Evolutionary conservation across 2,888 invertebrate genomes (phyloP), one percentile per base, ranked within the genome.

Genomic region (Caenorhabditis sp.): DNA sequence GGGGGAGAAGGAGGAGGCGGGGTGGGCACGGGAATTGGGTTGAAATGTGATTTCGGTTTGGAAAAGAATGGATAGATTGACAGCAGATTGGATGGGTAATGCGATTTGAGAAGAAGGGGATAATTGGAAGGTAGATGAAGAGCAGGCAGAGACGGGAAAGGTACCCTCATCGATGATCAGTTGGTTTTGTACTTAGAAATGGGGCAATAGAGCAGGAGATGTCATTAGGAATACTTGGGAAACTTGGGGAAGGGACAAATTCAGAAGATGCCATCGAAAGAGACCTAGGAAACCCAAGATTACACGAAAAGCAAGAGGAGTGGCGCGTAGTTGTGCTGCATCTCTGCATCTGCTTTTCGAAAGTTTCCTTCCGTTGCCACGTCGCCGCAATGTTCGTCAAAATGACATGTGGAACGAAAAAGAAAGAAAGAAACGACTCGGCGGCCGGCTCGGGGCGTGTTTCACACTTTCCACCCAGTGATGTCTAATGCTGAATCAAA

Each of bases 321-420:
- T 18, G 22, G 18, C 5, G 11, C 5, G 50, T 20, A 50, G 20
- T 8, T 20, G 20, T n/a, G n/a, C n/a, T n/a, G n/a, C n/a, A n/a
- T n/a, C n/a, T n/a, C n/a, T 50, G 50, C 50, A 20, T 50, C 6
- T 50, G 18, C 20, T 11, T 50, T 18, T 50, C 13, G 11, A 40
- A 40, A 40, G 40, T 40, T 40, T 4, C 5, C 51, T 70, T 72
- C 64, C 72, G 62, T 72, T 56, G 72, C 65, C 72, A 74, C 72
- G 72, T 74, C 72, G 58, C 28, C 72, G 18, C 60, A n/a, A 28
- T 53, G 60, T 64, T 71, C 62, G 72, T 74, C 72, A 65, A 74
- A 74, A 65, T 74, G 72, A 65, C 64, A 74, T 74, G 72, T 74
- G 72, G 53, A 32, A 9, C 26, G 51, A 1, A 20, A 13, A 35